These are phyloP conservation scores for Tragelaphus imberbis DNA, from an alignment of 2,113 vertebrate genomes.

Conservation along the genomic window DNA sequence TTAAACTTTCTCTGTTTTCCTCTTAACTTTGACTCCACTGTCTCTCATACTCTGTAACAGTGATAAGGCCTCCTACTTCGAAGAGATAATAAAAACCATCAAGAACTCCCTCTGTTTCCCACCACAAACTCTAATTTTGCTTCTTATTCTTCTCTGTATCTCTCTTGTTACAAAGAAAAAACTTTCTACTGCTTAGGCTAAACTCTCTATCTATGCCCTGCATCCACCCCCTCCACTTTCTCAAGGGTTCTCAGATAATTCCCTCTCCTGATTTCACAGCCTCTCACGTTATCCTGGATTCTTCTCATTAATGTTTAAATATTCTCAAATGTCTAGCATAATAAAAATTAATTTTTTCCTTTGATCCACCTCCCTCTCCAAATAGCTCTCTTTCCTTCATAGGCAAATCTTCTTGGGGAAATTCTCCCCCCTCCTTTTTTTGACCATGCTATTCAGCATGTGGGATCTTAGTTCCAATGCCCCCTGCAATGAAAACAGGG, in stretches of 20 bases:
- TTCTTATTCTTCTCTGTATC: background rate
- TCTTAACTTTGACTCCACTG: background rate
- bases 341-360: background rate
- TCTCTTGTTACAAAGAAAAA: background rate
- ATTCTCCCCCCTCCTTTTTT: background rate
- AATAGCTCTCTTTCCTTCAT: background rate
- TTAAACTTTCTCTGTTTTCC: background rate
- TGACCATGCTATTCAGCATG: background rate
- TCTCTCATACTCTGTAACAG: background rate
- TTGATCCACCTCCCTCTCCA: background rate
- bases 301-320: conserved; percentile 13
- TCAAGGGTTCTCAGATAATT: background rate
- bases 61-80: background rate
- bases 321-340: background rate
- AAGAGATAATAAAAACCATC: background rate
- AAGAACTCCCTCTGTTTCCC: background rate
- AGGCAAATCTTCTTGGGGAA: background rate
- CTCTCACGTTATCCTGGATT: background rate
- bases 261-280: background rate
- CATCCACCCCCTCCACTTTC: background rate
- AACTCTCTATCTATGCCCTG: background rate
- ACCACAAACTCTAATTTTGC: background rate
- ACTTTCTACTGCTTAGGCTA: background rate
- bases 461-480: background rate
- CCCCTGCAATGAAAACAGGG: background rate